Conservation (phyloP, 2,113 vertebrate species). For the Guaruba guarouba region DNA sequence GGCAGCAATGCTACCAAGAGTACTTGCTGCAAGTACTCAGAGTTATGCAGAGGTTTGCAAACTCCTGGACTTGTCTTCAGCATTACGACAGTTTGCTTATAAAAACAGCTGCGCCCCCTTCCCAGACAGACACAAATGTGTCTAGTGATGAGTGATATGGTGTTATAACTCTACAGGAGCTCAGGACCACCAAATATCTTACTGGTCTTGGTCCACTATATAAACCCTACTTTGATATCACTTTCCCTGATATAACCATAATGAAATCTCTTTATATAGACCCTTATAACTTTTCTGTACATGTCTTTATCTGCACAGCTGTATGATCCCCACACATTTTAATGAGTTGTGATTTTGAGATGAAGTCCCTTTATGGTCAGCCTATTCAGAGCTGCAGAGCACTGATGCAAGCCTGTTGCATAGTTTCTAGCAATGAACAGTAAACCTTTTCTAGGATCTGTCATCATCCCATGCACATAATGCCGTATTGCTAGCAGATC, state of each 20-base stretch:
- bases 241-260: neutral
- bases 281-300: neutral
- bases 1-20: neutral
- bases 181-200: neutral
- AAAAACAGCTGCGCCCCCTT: neutral
- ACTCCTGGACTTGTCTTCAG: neutral
- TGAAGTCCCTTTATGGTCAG: neutral
- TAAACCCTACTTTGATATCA: neutral
- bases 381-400: neutral
- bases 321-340: neutral
- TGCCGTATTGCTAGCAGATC: neutral
- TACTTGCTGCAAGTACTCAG: neutral
- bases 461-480: neutral
- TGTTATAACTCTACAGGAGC: neutral
- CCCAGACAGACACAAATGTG: neutral
- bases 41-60: neutral
- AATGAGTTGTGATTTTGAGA: neutral
- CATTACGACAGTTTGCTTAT: neutral
- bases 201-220: neutral
- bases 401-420: neutral
- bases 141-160: neutral
- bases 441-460: neutral
- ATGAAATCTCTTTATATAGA: neutral
- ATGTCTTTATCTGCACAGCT: rapidly evolving
- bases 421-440: neutral